Conservation (phyloP, 2,113 vertebrate genomes). For the Paraplagusia blochii region DNA sequence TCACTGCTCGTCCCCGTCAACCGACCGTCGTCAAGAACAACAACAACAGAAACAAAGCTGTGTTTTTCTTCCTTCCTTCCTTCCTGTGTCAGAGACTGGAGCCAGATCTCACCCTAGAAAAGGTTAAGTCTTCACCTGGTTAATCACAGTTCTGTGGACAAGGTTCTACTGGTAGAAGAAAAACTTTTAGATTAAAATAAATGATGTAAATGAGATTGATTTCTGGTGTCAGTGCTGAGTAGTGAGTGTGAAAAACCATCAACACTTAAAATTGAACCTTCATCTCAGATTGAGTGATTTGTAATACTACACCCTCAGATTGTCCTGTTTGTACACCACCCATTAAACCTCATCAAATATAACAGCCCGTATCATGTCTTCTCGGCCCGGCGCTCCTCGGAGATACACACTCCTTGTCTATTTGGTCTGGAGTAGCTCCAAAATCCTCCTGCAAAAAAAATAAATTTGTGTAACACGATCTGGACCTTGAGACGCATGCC, state of each 20-base stretch:
- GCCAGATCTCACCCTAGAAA: conserved; percentile 68
- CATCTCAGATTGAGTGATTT: conserved; percentile 50
- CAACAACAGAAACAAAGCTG: conserved; percentile 67
- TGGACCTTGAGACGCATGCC: conserved; percentile 70
- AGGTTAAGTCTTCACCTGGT: conserved; percentile 62
- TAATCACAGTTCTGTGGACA: conserved; percentile 59
- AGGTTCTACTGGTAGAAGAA: conserved; percentile 17
- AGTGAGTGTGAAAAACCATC: conserved; percentile 15
- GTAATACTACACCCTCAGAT: conserved; percentile 60
- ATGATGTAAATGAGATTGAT: conserved; percentile 14
- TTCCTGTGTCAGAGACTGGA: conserved; percentile 59
- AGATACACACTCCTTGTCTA: conserved; percentile 62
- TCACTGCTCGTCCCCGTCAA: conserved; percentile 50
- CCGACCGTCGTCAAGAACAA: conserved; percentile 66
- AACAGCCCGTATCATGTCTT: conserved; percentile 69
- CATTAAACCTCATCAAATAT: conserved; percentile 69
- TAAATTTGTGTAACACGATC: conserved; percentile 78
- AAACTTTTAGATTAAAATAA: conserved; percentile 23
- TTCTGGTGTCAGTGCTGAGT: conserved; percentile 25
- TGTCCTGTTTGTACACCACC: conserved; percentile 58
- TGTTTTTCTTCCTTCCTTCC: conserved; percentile 65
- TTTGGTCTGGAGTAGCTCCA: conserved; percentile 70
- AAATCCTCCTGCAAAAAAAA: conserved; percentile 67
- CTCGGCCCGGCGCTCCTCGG: conserved; percentile 48
- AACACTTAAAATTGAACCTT: conserved; percentile 20